Conservation (phyloP, 2,888 invertebrate species). For the Drosophila kokeensis region DNA sequence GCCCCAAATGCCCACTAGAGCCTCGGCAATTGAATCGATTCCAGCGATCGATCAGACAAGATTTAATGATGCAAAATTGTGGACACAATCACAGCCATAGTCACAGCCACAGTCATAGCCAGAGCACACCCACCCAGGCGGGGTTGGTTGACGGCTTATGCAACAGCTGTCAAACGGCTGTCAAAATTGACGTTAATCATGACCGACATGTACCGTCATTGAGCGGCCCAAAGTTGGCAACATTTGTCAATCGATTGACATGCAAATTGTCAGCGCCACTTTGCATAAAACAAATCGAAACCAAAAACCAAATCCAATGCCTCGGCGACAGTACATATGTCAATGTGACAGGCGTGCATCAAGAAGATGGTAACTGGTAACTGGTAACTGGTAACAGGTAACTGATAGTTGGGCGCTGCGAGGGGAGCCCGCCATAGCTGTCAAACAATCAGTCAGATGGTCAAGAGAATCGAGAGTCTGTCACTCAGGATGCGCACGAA, state of each 20-base stretch:
- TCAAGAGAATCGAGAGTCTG: slow-evolving; percentile 57
- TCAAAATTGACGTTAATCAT: slow-evolving; percentile 76
- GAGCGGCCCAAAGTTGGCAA: slow-evolving; percentile 77
- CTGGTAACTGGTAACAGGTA: slow-evolving; percentile 16
- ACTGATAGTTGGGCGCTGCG: not conserved
- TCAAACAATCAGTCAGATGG: slow-evolving; percentile 76
- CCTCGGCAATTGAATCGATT: slow-evolving; percentile 29
- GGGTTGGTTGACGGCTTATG: slow-evolving; percentile 61
- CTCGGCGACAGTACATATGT: slow-evolving; percentile 73
- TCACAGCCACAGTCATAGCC: not conserved
- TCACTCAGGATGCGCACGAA: slow-evolving; percentile 78
- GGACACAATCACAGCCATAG: slow-evolving; percentile 11
- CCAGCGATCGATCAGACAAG: slow-evolving; percentile 41
- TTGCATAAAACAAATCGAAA: slow-evolving; percentile 49
- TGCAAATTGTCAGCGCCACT: slow-evolving; percentile 79
- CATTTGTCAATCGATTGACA: slow-evolving; percentile 79
- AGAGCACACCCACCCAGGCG: slow-evolving; percentile 59
- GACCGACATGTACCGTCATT: slow-evolving; percentile 68
- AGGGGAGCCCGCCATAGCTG: slow-evolving; percentile 45
- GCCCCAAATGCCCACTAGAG: slow-evolving; percentile 48
- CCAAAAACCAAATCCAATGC: slow-evolving; percentile 19
- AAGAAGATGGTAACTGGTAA: slow-evolving; percentile 43
- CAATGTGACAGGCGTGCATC: slow-evolving; percentile 74
- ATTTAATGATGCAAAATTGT: slow-evolving; percentile 72
- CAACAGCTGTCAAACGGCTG: slow-evolving; percentile 74